Conservation (phyloP, 2,113 vertebrate species). For the Python bivittatus region DNA sequence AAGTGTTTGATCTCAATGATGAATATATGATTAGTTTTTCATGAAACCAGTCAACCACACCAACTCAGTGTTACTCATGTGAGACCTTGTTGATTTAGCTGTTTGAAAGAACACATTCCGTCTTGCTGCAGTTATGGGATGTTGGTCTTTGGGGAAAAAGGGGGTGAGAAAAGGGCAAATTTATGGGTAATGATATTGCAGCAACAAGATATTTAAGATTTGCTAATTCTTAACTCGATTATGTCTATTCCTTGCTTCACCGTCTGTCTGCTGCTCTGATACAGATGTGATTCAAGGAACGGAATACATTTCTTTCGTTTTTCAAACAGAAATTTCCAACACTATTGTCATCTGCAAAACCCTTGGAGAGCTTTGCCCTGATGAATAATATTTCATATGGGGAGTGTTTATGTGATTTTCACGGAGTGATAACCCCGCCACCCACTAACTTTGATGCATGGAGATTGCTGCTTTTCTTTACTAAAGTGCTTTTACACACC, state of each 20-base stretch:
- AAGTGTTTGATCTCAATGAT: constrained; percentile 98
- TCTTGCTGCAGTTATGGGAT: constrained; percentile 78
- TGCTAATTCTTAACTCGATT: constrained; percentile 92
- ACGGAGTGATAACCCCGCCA: constrained; percentile 74
- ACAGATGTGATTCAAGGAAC: constrained; percentile 79
- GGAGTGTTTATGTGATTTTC: constrained; percentile 85
- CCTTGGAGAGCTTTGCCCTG: constrained; percentile 74
- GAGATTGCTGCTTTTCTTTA: constrained; percentile 72
- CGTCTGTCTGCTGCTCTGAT: constrained; percentile 69
- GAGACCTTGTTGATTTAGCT: constrained; percentile 96
- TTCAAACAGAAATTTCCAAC: constrained; percentile 72
- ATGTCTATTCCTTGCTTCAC: constrained; percentile 73
- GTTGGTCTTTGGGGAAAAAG: constrained; percentile 85
- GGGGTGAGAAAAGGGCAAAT: constrained; percentile 87
- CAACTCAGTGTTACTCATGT: constrained; percentile 82
- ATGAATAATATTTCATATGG: constrained; percentile 84
- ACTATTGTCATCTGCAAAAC: constrained; percentile 76
- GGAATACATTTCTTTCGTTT: constrained; percentile 72
- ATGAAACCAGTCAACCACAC: constrained; percentile 96
- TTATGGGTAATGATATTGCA: constrained; percentile 99
- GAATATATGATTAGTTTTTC: constrained; percentile 99
- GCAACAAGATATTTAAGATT: constrained; percentile 88
- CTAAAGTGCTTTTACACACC: constrained; percentile 81
- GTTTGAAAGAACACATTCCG: constrained; percentile 82
- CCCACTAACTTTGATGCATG: constrained; percentile 79